Conservation (phyloP, 2,113 vertebrate species). For the Conger conger region DNA sequence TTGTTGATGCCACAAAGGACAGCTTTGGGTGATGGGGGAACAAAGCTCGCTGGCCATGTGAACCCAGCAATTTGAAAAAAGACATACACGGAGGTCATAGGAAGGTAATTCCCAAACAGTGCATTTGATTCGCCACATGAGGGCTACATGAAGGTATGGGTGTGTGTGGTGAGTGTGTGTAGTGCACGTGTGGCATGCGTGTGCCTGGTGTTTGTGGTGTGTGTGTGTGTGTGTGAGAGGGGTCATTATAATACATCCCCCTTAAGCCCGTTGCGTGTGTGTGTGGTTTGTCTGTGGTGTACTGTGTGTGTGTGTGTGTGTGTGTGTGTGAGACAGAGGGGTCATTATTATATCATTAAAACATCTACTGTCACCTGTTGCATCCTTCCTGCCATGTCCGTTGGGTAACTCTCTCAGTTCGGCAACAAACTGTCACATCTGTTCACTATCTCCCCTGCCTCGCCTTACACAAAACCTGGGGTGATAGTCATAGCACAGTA, state of each 20-base stretch:
- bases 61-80: background rate
- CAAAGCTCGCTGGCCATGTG: background rate
- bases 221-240: background rate
- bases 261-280: no score
- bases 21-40: background rate
- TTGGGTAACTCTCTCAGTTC: background rate
- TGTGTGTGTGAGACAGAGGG: background rate
- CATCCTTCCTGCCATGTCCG: constrained; percentile 3
- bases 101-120: background rate
- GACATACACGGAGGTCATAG: background rate
- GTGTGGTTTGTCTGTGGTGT: background rate
- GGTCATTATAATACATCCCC: no score
- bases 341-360: background rate
- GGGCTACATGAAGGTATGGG: background rate
- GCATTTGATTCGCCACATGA: background rate
- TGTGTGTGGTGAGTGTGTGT: background rate
- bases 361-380: background rate
- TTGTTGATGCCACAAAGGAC: background rate
- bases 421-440: background rate
- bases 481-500: background rate
- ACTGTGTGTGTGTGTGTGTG: background rate
- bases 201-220: background rate
- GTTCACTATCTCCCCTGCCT: background rate
- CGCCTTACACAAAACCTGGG: background rate
- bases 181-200: background rate